Conservation (phyloP, 2,888 invertebrate genomes). For the Punctoribates punctum region DNA sequence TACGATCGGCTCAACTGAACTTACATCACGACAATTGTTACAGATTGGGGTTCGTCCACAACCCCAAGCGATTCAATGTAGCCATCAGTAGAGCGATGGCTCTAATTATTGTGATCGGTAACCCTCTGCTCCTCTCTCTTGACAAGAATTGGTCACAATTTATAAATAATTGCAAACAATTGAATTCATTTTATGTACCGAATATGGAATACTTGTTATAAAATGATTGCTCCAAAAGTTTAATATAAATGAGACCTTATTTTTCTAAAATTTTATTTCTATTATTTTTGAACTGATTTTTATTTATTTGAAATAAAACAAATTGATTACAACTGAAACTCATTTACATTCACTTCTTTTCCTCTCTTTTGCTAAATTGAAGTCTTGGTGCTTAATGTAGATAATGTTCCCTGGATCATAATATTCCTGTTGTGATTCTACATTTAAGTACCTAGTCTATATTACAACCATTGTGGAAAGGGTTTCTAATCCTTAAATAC, state of each 20-base stretch:
- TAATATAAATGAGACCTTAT: too few relatives aligned
- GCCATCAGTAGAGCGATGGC: slow-evolving; percentile 78
- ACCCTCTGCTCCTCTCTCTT: slow-evolving; percentile 61
- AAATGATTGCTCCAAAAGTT: too few relatives aligned
- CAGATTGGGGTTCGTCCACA: slow-evolving; percentile 66
- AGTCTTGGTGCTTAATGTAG: slow-evolving; percentile 66
- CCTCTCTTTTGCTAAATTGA: slow-evolving; percentile 60
- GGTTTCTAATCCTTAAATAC: too few relatives aligned
- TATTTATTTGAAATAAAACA: too few relatives aligned
- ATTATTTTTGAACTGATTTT: too few relatives aligned
- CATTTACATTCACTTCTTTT: slow-evolving; percentile 32
- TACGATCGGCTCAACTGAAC: slow-evolving; percentile 59
- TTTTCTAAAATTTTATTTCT: too few relatives aligned
- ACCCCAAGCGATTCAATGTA: slow-evolving; percentile 79
- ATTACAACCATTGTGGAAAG: slow-evolving; percentile 41
- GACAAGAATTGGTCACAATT: slow-evolving; percentile 38
- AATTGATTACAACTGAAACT: not conserved
- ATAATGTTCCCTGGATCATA: slow-evolving; percentile 72
- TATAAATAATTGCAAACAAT: not conserved
- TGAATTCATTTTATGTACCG: not conserved
- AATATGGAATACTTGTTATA: not conserved
- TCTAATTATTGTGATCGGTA: slow-evolving; percentile 75
- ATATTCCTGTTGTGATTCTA: slow-evolving; percentile 66
- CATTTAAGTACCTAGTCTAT: slow-evolving; percentile 83
- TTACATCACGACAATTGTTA: slow-evolving; percentile 59